Base-by-base conservation (phyloP, 1,140 invertebrate species). In the Papilio dardanus region DNA sequence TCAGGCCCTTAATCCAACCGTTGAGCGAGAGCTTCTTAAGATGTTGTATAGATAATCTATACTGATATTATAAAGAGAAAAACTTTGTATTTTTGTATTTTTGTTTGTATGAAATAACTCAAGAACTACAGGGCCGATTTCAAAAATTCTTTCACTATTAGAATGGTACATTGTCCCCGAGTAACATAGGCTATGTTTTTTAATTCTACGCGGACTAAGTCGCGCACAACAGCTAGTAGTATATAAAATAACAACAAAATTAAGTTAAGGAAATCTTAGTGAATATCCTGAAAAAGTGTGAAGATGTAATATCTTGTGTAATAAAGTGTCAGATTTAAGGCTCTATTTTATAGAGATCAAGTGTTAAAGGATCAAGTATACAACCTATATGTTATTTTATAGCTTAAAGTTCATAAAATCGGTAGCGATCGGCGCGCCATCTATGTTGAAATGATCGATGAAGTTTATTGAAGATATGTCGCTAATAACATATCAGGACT, bases 311-410 rank as follows among this genome's bases (percentile, higher is more conserved):
- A 58, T 28, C 54, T 58, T 58, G 24, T 58, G 54, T 24, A 58
- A 58, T 58, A 58, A 58, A 58, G 10, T 54, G 50, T 24, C 8
- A 54, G 50, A 8, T 58, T 58, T 58, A 58, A 58, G 54, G 54
- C 21, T 28, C 24, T n/a, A 58, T 58, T 58, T 58, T 58, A 58
- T 58, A 28, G 54, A 24, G 54, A 28, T 58, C 54, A 58, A 58
- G 54, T 14, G 54, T 58, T 14, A 28, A 58, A 58, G 54, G 54
- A 58, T 58, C 54, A 58, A 58, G 54, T 28, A 58, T 28, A 58
- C 24, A 58, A 58, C 54, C 21, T 58, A 58, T n/a, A n/a, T 58
- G 24, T 58, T 58, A 58, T 58, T 58, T 58, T 58, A 58, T 58
- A 28, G 21, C 24, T 58, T 58, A 28, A 30, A 28, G 54, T 58